Conservation (phyloP, 2,797 vertebrate species). For the Menidia menidia region DNA sequence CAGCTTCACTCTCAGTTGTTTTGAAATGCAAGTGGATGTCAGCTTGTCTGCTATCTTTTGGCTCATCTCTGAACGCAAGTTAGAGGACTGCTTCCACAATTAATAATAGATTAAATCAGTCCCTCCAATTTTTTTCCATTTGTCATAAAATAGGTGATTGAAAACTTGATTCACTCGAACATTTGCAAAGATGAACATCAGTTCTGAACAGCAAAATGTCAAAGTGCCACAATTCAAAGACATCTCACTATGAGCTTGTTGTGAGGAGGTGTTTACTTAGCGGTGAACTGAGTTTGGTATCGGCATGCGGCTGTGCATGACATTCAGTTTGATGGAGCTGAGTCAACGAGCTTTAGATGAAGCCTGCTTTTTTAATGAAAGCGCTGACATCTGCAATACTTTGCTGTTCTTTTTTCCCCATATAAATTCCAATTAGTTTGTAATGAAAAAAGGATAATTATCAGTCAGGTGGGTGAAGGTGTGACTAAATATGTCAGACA, state of each 20-base stretch:
- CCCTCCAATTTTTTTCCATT: constrained; percentile 35
- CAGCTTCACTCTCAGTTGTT: constrained; percentile 53
- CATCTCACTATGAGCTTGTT: constrained; percentile 52
- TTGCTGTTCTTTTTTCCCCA: constrained; percentile 21
- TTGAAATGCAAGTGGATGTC: constrained; percentile 49
- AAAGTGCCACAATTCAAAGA: constrained; percentile 49
- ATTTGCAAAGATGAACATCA: constrained; percentile 54
- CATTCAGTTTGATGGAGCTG: constrained; percentile 25
- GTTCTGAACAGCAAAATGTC: constrained; percentile 48
- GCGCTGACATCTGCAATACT: neutral
- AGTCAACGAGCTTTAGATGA: constrained; percentile 29
- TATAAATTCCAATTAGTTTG: constrained; percentile 21
- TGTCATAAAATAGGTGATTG: constrained; percentile 24
- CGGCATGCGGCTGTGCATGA: constrained; percentile 21
- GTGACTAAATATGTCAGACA: constrained; percentile 34
- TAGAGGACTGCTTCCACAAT: constrained; percentile 39
- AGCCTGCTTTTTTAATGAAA: constrained; percentile 14
- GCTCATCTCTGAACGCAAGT: constrained; percentile 43
- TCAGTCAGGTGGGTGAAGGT: constrained; percentile 11
- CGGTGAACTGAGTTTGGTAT: constrained; percentile 22
- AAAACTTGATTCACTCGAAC: constrained; percentile 49
- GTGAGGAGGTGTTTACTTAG: constrained; percentile 35
- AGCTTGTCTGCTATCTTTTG: constrained; percentile 39
- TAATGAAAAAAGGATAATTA: constrained; percentile 17
- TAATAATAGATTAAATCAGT: constrained; percentile 39